These are phyloP conservation scores for Amniataba percoides DNA, from an alignment of 2,797 vertebrate genomes.

Conservation along the genomic window DNA sequence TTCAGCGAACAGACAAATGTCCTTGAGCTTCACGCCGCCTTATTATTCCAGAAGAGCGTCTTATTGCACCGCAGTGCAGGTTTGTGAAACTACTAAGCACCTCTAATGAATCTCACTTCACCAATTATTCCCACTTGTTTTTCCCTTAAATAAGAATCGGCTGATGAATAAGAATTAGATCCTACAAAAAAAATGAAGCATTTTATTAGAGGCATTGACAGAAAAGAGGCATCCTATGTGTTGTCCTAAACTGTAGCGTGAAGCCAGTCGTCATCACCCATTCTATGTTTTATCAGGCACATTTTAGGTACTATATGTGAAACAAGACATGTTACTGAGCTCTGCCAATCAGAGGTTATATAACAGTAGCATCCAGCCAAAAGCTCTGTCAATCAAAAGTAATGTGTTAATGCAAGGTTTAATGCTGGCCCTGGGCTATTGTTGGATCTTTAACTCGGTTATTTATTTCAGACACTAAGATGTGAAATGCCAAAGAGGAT, in stretches of 20 bases:
- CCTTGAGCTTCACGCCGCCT: constrained; percentile 29
- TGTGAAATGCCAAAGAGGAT: constrained; percentile 27
- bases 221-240: not conserved
- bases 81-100: not conserved
- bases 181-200: not conserved
- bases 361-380: constrained; percentile 51
- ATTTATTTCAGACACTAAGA: constrained; percentile 31
- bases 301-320: constrained; percentile 32
- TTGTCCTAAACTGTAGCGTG: not conserved
- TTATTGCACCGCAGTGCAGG: not conserved
- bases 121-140: constrained; percentile 3
- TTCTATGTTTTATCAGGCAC: not conserved
- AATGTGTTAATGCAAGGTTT: constrained; percentile 39
- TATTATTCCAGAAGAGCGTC: constrained; percentile 11
- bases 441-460: constrained; percentile 18
- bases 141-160: constrained; percentile 18
- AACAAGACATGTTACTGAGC: constrained; percentile 37
- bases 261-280: too few species aligned
- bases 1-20: constrained; percentile 20
- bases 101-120: constrained; percentile 8
- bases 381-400: constrained; percentile 61
- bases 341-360: constrained; percentile 61
- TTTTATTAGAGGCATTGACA: not conserved
- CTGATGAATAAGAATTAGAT: not conserved
- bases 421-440: constrained; percentile 36